These are phyloP conservation scores for Bombus superbus DNA, from an alignment of 1,140 invertebrate species.

Conservation along the genomic window DNA sequence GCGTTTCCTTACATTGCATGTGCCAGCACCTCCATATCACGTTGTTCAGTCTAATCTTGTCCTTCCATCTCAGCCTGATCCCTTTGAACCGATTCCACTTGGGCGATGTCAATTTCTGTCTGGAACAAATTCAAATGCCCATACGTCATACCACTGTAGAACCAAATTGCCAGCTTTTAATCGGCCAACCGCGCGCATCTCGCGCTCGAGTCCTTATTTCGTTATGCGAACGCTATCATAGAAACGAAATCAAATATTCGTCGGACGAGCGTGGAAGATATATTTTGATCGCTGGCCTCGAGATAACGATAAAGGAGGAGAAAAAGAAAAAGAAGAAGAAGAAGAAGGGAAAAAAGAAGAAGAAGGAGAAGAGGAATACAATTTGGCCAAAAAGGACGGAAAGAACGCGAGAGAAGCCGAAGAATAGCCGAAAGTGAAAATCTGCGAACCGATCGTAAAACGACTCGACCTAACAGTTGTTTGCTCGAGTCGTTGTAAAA, in stretches of 20 bases:
- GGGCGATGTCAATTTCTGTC: constrained; percentile 98
- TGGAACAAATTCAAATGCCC: constrained; percentile 84
- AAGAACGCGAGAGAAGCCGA: neutral
- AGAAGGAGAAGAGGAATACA: rapidly evolving
- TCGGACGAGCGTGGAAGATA: neutral
- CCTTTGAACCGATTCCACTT: constrained; percentile 99
- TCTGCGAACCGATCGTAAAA: too few relatives aligned
- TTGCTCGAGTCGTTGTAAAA: neutral
- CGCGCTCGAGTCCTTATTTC: neutral
- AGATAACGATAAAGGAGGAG: neutral
- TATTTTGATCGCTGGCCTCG: too few relatives aligned
- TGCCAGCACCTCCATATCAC: constrained; percentile 99
- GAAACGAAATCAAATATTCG: neutral
- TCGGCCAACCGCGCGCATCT: neutral
- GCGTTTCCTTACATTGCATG: constrained; percentile 96
- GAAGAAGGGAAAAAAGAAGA: rapidly evolving
- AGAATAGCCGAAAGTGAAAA: too few relatives aligned
- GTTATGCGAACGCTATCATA: neutral
- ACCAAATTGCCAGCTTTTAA: neutral
- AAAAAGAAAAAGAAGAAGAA: rapidly evolving
- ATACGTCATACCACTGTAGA: constrained; percentile 68
- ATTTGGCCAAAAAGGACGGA: neutral
- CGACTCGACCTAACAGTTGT: neutral
- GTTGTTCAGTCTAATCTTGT: constrained; percentile 99
- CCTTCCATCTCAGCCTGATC: constrained; percentile 97